Conservation (phyloP, 53 echinoderm and acorn worm genomes). For the Zoroaster sp. region DNA sequence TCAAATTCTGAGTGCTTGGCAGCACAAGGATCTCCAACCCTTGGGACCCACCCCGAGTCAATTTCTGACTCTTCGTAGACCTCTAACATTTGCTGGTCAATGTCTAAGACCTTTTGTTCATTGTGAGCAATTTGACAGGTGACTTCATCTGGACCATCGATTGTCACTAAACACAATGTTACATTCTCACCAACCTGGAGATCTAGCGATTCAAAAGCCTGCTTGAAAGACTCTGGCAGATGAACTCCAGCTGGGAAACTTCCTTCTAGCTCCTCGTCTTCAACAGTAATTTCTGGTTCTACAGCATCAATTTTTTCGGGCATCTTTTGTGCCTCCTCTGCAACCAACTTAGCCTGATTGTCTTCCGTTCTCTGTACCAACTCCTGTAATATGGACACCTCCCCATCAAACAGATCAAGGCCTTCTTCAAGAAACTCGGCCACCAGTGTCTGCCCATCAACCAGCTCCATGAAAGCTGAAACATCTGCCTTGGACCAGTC, state of each 20-base stretch:
- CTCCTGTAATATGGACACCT: background rate
- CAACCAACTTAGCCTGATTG: background rate
- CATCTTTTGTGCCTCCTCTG: background rate
- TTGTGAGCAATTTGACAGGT: constrained; percentile 34
- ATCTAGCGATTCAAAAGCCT: constrained; percentile 15
- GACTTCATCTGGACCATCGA: constrained; percentile 36
- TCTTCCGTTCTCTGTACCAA: constrained; percentile 11
- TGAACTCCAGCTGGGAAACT: background rate
- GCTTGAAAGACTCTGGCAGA: constrained; percentile 17
- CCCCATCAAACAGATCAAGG: constrained; percentile 20
- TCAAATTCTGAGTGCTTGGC: constrained; percentile 81
- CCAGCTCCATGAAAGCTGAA: background rate
- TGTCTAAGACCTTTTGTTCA: constrained; percentile 43
- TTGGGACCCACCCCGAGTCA: constrained; percentile 1
- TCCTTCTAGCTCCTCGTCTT: background rate
- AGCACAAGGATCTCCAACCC: constrained; percentile 68
- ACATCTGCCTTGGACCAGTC: constrained; percentile 22
- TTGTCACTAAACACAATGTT: constrained; percentile 22
- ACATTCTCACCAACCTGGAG: constrained; percentile 19
- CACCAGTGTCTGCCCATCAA: constrained; percentile 23
- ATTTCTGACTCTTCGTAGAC: constrained; percentile 5
- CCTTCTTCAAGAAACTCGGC: constrained; percentile 7
- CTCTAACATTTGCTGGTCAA: constrained; percentile 34
- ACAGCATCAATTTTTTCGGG: background rate
- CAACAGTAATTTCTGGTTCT: background rate